Percentiles rank a stretch among this genome's conserved stretches.
Conservation (phyloP, 2,888 invertebrate genomes). For the Lepidocyrtinus sp. region DNA sequence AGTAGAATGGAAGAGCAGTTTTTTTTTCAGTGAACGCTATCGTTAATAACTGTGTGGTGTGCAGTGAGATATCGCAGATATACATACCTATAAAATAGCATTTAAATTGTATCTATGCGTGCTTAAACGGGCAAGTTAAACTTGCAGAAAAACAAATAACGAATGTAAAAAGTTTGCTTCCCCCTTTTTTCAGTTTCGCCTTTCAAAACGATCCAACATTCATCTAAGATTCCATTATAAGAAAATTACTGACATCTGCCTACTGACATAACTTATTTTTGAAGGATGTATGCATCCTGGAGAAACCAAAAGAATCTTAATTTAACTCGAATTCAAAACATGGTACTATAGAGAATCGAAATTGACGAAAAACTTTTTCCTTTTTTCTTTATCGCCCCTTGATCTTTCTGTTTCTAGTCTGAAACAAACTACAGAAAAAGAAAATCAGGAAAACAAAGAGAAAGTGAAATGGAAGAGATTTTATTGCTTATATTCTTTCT, state of each 20-base stretch:
- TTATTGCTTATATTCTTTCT: conserved; percentile 16
- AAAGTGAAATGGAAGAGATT: not conserved
- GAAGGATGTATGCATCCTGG: conserved; percentile 21
- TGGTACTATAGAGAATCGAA: conserved; percentile 19
- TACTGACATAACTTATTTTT: conserved; percentile 44
- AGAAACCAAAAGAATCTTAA: conserved; percentile 37
- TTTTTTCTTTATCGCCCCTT: conserved; percentile 31
- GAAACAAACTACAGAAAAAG: not conserved
- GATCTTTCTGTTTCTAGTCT: conserved; percentile 29
- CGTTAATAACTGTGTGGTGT: conserved; percentile 21
- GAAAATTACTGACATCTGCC: conserved; percentile 60
- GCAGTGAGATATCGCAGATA: conserved; percentile 18
- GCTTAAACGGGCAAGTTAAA: not conserved
- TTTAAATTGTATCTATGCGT: no score
- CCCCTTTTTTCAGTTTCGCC: conserved; percentile 19
- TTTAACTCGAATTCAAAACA: conserved; percentile 46
- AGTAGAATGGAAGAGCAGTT: not conserved
- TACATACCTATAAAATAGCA: no score
- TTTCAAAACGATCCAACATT: conserved; percentile 41
- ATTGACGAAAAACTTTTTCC: conserved; percentile 41
- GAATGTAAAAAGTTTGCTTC: conserved; percentile 23
- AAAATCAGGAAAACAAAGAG: not conserved
- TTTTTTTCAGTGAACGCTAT: not conserved
- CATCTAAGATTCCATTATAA: conserved; percentile 52
- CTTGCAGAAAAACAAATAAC: conserved; percentile 23